Evolutionary conservation across 2,113 vertebrate species (phyloP).

Genomic region (Centrocercus urophasianus): DNA sequence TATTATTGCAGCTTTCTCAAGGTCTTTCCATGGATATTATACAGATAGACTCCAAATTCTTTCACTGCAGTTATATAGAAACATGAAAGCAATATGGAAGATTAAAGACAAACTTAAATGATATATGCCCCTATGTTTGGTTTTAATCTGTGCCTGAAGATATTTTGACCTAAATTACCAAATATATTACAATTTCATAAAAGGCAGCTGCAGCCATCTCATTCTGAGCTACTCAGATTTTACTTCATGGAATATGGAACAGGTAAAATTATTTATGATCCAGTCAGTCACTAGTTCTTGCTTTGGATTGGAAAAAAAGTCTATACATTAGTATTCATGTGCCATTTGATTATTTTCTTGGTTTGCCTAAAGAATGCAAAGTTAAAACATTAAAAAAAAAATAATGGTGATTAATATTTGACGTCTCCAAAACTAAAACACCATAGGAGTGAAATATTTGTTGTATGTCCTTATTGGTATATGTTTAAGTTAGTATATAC

Average conservation of each 20-base stretch:
- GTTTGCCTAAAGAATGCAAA: constrained; percentile 16
- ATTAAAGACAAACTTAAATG: constrained; percentile 75
- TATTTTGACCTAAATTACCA: constrained; percentile 71
- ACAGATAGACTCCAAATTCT: constrained; percentile 29
- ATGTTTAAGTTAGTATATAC: not conserved
- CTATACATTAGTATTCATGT: constrained; percentile 60
- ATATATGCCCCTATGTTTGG: constrained; percentile 49
- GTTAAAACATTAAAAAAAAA: not conserved
- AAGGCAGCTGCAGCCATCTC: constrained; percentile 20
- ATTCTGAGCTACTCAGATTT: constrained; percentile 61
- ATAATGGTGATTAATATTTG: not conserved
- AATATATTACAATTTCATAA: constrained; percentile 66
- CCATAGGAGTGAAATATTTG: not conserved
- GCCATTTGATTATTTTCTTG: constrained; percentile 8
- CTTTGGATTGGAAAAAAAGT: constrained; percentile 51
- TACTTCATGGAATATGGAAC: constrained; percentile 71
- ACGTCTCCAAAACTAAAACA: not conserved
- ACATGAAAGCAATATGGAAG: constrained; percentile 41
- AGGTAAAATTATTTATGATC: constrained; percentile 74
- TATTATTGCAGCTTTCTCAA: constrained; percentile 62
- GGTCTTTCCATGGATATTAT: constrained; percentile 55
- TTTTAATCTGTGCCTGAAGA: constrained; percentile 76
- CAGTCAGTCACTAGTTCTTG: constrained; percentile 3
- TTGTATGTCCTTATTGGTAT: not conserved
- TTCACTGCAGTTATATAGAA: constrained; percentile 47